A percentile compares a stretch with the other conserved stretches of the same genome.
phyloP scores from a whole-genome alignment of 2,888 invertebrate genomes.

The Argyresthia goedartella region DNA sequence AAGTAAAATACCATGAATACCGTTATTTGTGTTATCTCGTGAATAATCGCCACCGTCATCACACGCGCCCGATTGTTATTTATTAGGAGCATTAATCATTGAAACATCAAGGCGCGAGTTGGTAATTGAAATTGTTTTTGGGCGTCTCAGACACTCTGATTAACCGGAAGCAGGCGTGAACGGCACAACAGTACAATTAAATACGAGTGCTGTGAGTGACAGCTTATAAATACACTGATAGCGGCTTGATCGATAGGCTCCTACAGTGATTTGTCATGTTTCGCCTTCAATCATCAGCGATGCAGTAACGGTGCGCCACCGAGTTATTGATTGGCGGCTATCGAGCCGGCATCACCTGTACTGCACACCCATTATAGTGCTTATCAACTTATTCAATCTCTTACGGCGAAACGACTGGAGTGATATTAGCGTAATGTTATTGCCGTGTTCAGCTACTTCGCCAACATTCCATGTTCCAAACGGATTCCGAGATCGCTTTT shows the following conservation, averaged over 20 bases:
- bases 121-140: too few relatives aligned
- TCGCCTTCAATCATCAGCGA: constrained; percentile 30
- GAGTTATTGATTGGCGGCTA: not conserved
- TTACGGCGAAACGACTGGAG: not conserved
- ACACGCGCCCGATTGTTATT: constrained; percentile 26
- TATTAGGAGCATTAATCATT: constrained; percentile 35
- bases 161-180: constrained; percentile 30
- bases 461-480: too few relatives aligned
- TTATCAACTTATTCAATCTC: not conserved
- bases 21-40: constrained; percentile 22
- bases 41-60: constrained; percentile 10
- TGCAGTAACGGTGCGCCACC: constrained; percentile 27
- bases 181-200: constrained; percentile 27
- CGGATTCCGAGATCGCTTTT: too few relatives aligned
- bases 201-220: constrained; percentile 31
- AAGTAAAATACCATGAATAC: constrained; percentile 34
- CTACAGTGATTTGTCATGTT: constrained; percentile 34
- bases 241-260: constrained; percentile 35
- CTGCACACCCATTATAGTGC: constrained; percentile 1
- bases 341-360: not conserved
- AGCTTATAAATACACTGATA: constrained; percentile 24
- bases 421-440: not conserved
- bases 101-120: constrained; percentile 17
- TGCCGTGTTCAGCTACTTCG: too few relatives aligned
- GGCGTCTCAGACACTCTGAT: constrained; percentile 22